Conservation (phyloP, 2,888 invertebrate genomes). For the Ceramica pisi region DNA sequence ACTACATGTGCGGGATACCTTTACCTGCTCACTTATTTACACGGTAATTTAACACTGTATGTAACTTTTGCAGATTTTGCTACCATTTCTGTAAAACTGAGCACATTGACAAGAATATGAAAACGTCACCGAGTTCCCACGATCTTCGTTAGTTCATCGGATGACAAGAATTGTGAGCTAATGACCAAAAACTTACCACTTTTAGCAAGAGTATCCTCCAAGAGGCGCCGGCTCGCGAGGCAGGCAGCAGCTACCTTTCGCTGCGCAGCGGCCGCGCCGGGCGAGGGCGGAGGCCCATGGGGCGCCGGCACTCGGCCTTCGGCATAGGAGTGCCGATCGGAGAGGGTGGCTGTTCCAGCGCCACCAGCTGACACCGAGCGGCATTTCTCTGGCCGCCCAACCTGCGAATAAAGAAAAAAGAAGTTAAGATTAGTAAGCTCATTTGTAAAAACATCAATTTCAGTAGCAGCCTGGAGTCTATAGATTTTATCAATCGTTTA, state of each 20-base stretch:
- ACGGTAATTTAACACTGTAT: slow-evolving; percentile 5
- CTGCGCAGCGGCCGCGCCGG: slow-evolving; percentile 81
- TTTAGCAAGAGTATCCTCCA: slow-evolving; percentile 92
- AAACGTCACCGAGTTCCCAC: not conserved
- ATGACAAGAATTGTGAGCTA: not conserved
- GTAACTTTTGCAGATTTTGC: not conserved
- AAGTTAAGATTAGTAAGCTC: not conserved
- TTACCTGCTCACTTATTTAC: not conserved
- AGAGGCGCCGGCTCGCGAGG: slow-evolving; percentile 92
- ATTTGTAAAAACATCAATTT: not conserved
- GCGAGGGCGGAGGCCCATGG: slow-evolving; percentile 85
- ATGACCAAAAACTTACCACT: slow-evolving; percentile 80
- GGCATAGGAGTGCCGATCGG: slow-evolving; percentile 82
- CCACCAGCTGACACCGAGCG: slow-evolving; percentile 84
- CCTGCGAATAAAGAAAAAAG: slow-evolving; percentile 73
- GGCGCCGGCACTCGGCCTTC: slow-evolving; percentile 85
- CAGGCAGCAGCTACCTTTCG: slow-evolving; percentile 84
- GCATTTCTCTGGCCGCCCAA: slow-evolving; percentile 80
- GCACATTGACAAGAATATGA: not conserved
- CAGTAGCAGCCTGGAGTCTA: not conserved
- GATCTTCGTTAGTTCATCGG: not conserved
- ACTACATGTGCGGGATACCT: not conserved
- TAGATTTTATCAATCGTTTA: not conserved
- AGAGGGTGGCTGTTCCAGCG: slow-evolving; percentile 68
- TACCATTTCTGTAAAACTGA: not conserved